Evolutionary conservation across 2,113 vertebrate genomes (phyloP), one percentile per base, ranked within the genome.

Genomic region (Lepisosteus oculatus): DNA sequence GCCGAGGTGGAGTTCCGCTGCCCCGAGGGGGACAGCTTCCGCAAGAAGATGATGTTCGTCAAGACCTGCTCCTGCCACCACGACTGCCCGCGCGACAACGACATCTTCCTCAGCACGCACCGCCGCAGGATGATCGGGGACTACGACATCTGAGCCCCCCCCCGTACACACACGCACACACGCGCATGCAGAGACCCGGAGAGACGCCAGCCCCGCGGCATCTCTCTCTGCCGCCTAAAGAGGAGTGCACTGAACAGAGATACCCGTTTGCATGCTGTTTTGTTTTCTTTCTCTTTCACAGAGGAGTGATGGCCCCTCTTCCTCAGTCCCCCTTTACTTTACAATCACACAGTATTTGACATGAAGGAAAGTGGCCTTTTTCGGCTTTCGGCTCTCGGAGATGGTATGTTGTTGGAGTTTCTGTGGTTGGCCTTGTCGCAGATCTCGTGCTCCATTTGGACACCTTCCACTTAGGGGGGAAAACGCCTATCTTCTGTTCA

Each of bases 31-130:
- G 91, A 92, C 41, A 71, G 73, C 45, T 90, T 94, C 81, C 81
- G 65, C 13, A 80, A 80, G 62, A 91, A 90, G 79, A 91, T 94
- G 87, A 93, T 94, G 93, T 86, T 94, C 70, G 91, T 93, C 81
- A 90, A 85, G 79, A 82, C 77, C 61, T 93, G 91, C 77, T 85
- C 89, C 77, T 94, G 93, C 78, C 93, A 93, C 77, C 65, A 82
- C 0, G 81, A 93, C 79, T 93, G 91, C 13, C 91, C 92, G 0
- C 78, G 70, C 0, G 88, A 90, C 68, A 93, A 94, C 0, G 86
- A 92, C 78, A 90, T 94, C 79, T 93, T 94, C 81, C 75, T 91
- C 73, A 84, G 88, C 3, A 86, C 80, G 0, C 77, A 89, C 72
- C 84, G 73, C 43, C 71, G 80, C 69, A 82, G 76, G 71, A 90